A percentile compares a stretch with the other conserved stretches of the same genome.
Evolutionary conservation across 2,797 vertebrate genomes (phyloP).

Genomic region (Sternotherus odoratus): DNA sequence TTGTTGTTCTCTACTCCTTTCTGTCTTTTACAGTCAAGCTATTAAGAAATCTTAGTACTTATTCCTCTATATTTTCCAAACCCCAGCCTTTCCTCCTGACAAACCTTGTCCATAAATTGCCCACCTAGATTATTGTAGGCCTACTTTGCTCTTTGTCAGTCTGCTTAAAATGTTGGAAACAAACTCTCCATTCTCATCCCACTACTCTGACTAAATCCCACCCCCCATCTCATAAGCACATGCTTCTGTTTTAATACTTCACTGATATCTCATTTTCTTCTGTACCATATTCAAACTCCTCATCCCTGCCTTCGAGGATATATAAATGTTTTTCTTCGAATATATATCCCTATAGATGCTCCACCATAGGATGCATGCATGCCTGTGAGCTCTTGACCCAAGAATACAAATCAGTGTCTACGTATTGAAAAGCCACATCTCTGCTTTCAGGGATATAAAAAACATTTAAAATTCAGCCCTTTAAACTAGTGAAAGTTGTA

Average conservation of each 20-base stretch:
- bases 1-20: neutral
- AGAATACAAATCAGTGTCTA: neutral
- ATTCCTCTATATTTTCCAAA: neutral
- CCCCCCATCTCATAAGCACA: neutral
- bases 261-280: slow-evolving; percentile 20
- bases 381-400: neutral
- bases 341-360: neutral
- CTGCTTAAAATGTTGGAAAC: neutral
- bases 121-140: neutral
- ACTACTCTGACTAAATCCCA: neutral
- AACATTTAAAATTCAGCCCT: neutral
- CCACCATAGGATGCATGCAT: neutral
- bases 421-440: neutral
- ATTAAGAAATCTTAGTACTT: neutral
- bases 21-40: neutral
- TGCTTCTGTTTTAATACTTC: slow-evolving; percentile 9
- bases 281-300: neutral
- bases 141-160: neutral
- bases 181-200: slow-evolving; percentile 38
- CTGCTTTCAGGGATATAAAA: neutral
- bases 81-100: neutral
- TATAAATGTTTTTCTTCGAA: neutral
- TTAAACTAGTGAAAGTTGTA: neutral
- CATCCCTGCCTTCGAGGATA: neutral
- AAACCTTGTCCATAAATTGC: neutral